These are phyloP conservation scores for Psittacus erithacus DNA, from an alignment of 2,113 vertebrate genomes.

Conservation along the genomic window DNA sequence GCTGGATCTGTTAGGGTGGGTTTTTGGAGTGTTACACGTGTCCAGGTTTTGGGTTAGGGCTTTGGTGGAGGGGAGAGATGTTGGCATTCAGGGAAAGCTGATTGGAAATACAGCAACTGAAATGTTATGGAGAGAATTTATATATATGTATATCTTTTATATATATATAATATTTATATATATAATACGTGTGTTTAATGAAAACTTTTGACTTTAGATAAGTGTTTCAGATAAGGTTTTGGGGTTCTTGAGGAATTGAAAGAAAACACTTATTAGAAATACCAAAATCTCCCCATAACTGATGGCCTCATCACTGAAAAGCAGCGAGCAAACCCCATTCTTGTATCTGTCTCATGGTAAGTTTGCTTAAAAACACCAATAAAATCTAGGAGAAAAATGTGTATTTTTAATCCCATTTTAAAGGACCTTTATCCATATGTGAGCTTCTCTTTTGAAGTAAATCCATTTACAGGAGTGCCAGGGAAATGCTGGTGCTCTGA, in stretches of 20 bases:
- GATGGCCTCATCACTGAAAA: background rate
- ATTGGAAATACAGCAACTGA: background rate
- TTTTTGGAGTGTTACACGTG: background rate
- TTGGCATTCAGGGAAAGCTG: background rate
- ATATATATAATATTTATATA: background rate
- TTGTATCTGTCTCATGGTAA: background rate
- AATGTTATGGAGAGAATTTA: background rate
- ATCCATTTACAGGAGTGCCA: background rate
- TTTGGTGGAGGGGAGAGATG: rapidly evolving
- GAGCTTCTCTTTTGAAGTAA: slow-evolving; percentile 39
- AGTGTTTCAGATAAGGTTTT: background rate
- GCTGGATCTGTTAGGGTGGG: rapidly evolving
- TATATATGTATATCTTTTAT: background rate
- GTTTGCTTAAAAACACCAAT: slow-evolving; percentile 2
- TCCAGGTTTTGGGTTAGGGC: background rate
- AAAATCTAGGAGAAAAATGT: background rate
- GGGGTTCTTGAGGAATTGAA: background rate
- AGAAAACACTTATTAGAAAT: background rate
- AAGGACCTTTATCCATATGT: slow-evolving; percentile 19
- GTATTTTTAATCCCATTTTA: slow-evolving; percentile 46
- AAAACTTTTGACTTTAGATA: background rate
- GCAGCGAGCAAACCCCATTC: rapidly evolving
- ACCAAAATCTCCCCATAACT: background rate
- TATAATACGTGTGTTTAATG: background rate
- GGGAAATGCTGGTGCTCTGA: background rate